phyloP scores from a whole-genome alignment of 2,113 vertebrate species.

The Bubo bubo region DNA sequence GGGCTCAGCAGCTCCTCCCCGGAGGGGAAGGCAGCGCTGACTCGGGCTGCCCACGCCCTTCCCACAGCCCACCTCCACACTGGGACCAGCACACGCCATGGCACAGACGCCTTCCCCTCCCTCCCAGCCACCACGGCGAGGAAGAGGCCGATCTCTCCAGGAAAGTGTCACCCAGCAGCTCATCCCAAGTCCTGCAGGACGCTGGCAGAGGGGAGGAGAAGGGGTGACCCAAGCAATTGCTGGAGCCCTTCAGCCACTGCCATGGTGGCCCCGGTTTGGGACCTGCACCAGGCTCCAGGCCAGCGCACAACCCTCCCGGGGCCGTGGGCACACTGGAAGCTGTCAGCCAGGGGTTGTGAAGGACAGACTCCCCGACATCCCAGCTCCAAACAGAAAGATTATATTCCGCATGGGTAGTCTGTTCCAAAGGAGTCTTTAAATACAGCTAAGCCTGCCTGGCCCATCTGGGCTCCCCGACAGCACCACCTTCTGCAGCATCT shows the following conservation, averaged over 20 bases:
- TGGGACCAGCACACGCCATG: rapidly evolving
- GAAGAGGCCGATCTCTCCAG: neutral
- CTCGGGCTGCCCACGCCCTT: rapidly evolving
- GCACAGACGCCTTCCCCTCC: neutral
- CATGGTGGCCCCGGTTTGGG: rapidly evolving
- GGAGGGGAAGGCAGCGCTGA: neutral
- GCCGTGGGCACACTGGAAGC: neutral
- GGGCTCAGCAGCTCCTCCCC: neutral
- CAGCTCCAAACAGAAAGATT: neutral
- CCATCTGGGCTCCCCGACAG: neutral
- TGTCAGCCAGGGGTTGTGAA: neutral
- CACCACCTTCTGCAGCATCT: neutral
- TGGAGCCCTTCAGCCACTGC: neutral
- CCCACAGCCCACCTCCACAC: rapidly evolving
- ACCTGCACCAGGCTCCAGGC: neutral
- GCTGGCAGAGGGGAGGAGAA: neutral
- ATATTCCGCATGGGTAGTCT: neutral
- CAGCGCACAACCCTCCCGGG: neutral
- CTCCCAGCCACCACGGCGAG: rapidly evolving
- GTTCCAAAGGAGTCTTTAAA: neutral
- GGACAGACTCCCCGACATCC: neutral
- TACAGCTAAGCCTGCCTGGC: neutral
- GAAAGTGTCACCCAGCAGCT: neutral
- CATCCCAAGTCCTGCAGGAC: too few relatives aligned
- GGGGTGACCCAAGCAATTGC: neutral